Evolutionary conservation across 2,113 vertebrate species (phyloP).

Genomic region (Brachypodius melanocephalos): DNA sequence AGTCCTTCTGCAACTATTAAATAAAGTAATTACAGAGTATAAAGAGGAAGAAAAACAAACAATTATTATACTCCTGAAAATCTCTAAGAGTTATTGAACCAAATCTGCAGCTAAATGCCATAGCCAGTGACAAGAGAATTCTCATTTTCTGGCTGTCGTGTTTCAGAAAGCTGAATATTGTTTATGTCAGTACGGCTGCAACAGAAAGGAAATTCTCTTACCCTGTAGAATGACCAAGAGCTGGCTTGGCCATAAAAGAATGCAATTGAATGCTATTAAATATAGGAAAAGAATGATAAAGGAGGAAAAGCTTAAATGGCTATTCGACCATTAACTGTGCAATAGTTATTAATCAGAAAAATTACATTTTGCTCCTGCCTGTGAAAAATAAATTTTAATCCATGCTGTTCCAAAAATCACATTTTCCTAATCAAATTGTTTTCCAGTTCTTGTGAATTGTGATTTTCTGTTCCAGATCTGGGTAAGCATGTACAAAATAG

Average conservation of each 20-base stretch:
- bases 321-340: not conserved
- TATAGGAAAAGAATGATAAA: not conserved
- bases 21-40: slow-evolving; percentile 69
- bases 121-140: slow-evolving; percentile 63
- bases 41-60: slow-evolving; percentile 69
- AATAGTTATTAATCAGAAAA: not conserved
- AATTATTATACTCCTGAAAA: slow-evolving; percentile 69
- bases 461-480: not conserved
- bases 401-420: not conserved
- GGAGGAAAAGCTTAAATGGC: slow-evolving; percentile 8
- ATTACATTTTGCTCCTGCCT: not conserved
- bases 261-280: not conserved
- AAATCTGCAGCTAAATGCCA: slow-evolving; percentile 72
- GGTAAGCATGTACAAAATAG: not conserved
- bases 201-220: slow-evolving; percentile 60
- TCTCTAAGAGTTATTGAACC: slow-evolving; percentile 66
- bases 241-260: not conserved
- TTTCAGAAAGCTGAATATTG: slow-evolving; percentile 55
- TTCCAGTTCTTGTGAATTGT: not conserved
- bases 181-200: slow-evolving; percentile 29
- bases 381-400: not conserved
- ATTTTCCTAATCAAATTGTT: not conserved
- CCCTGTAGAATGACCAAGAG: slow-evolving; percentile 22
- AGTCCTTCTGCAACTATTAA: slow-evolving; percentile 60
- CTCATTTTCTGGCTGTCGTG: slow-evolving; percentile 73